These are phyloP conservation scores for Alethe diademata DNA, from an alignment of 2,113 vertebrate genomes.

Conservation along the genomic window DNA sequence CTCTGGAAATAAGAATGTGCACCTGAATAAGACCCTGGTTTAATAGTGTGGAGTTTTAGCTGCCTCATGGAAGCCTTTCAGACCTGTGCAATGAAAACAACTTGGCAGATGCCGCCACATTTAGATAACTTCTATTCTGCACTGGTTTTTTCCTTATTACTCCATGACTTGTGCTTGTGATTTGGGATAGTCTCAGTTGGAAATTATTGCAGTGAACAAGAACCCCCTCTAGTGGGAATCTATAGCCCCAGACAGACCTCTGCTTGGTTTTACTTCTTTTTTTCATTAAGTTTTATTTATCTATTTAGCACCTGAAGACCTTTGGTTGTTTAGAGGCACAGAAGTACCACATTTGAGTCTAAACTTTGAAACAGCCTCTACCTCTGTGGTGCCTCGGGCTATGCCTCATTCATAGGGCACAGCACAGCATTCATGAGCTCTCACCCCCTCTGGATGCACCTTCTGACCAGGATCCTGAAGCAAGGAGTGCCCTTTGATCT, in stretches of 20 bases:
- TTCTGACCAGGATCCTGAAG: not conserved
- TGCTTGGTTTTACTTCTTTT: not conserved
- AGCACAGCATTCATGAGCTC: no score
- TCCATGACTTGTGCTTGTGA: not conserved
- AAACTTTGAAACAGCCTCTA: not conserved
- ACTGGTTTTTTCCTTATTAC: not conserved
- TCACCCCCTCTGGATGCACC: no score
- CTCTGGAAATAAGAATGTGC: not conserved
- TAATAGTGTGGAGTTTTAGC: not conserved
- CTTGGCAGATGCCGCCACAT: not conserved
- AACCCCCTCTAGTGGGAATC: not conserved
- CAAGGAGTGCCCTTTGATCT: not conserved
- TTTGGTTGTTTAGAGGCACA: not conserved
- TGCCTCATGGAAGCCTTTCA: not conserved
- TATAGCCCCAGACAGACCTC: not conserved
- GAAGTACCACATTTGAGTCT: not conserved
- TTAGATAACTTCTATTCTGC: not conserved
- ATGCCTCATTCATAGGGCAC: accelerated
- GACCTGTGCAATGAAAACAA: not conserved
- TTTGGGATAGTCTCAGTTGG: accelerated
- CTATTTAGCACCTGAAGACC: accelerated
- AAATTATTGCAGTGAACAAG: not conserved
- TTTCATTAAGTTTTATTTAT: not conserved
- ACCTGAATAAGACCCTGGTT: not conserved
- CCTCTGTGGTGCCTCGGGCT: not conserved